These are phyloP conservation scores for Epistrophe eligans DNA, from an alignment of 2,888 invertebrate species.

Conservation along the genomic window DNA sequence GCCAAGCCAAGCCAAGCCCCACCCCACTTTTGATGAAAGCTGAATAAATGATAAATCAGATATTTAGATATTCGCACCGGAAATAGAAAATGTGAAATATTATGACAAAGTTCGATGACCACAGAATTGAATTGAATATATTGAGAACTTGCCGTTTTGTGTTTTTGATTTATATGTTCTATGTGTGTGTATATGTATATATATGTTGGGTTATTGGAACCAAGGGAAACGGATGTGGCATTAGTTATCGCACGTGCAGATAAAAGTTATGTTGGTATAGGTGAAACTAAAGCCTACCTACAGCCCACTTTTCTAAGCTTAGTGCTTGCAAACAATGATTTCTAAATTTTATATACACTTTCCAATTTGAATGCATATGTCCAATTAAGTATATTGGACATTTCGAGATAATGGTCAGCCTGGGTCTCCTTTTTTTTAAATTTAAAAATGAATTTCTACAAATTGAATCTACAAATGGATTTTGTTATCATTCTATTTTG, in stretches of 20 bases:
- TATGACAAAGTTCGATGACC: conserved; percentile 68
- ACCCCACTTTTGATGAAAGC: conserved; percentile 41
- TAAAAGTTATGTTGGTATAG: conserved; percentile 7
- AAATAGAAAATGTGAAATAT: conserved; percentile 75
- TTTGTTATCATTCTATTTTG: conserved; percentile 46
- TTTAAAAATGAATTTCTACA: conserved; percentile 43
- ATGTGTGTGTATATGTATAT: neutral
- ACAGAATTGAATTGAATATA: conserved; percentile 49
- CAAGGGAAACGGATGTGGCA: conserved; percentile 62
- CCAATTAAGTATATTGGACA: conserved; percentile 27
- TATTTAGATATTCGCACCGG: conserved; percentile 65
- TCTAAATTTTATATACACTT: conserved; percentile 37
- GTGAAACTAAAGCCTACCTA: neutral
- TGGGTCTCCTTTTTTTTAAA: conserved; percentile 28
- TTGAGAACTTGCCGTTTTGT: conserved; percentile 44
- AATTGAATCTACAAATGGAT: conserved; percentile 16
- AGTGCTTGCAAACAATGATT: conserved; percentile 32
- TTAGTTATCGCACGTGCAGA: conserved; percentile 57
- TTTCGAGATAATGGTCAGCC: conserved; percentile 44
- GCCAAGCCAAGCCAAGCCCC: conserved; percentile 12
- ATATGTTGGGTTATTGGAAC: neutral
- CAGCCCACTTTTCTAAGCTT: neutral
- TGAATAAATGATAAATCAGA: conserved; percentile 64
- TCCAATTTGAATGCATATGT: conserved; percentile 7
- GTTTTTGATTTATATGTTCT: conserved; percentile 39